Evolutionary conservation across 92 coral and sea anemone species (phyloP), one percentile per base, ranked within the genome.

Genomic region (Palythoa grandiflora): DNA sequence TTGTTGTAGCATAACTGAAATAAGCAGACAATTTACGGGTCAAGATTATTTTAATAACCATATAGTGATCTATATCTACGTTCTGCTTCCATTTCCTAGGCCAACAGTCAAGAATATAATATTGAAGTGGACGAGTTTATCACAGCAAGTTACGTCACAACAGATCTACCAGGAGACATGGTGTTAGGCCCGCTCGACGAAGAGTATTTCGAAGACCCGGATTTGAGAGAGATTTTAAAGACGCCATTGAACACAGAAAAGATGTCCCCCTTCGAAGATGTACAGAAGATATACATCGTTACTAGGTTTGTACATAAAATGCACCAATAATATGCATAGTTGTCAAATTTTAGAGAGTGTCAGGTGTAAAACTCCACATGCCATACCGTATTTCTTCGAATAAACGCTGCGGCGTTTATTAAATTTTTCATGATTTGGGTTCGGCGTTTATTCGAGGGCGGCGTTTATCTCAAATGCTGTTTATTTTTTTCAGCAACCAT

Each of bases 171-270:
- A 3, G 85, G 85, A 1, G 85, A 80, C 73, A 13, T 80, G 75
- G 85, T 65, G 20, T 61, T 80, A 0, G 85, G 85, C 3, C 73
- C 65, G 3, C 44, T 80, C n/a, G 85, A 80, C 11, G 85, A 80
- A 6, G 85, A 80, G n/a, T 80, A 47, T 44, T 80, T 65, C 19
- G 75, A 65, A 38, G 85, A 80, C 55, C 85, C 85, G 19, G 85
- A 80, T 80, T 48, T 80, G 37, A 44, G 85, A 39, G 60, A 63
- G 39, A 80, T 80, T 47, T 14, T 80, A 28, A 61, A 40, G n/a
- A 1, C 74, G 37, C 40, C n/a, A 4, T 21, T 80, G 40, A 73
- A 80, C 73, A 52, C 12, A 51, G 85, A 80, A 38, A 80, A 20
- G 19, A 80, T 65, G 85, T 63, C n/a, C 8, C 85, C 85, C 5